phyloP scores from a whole-genome alignment of 2,113 vertebrate species.

The Hystrix brachyura region DNA sequence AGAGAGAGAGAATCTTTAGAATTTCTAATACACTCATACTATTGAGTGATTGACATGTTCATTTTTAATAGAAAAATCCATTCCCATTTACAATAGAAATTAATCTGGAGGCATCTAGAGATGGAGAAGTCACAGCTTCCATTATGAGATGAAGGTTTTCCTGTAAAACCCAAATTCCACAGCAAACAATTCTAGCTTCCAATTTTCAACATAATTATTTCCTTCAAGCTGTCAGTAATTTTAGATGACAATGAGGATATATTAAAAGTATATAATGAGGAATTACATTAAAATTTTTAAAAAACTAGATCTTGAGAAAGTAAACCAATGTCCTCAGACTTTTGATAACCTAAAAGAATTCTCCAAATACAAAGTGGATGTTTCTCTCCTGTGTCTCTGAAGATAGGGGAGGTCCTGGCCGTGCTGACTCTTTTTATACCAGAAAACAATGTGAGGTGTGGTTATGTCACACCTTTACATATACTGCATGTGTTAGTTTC shows the following conservation, averaged over 20 bases:
- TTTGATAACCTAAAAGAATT: slow-evolving; percentile 46
- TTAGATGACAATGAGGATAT: slow-evolving; percentile 2
- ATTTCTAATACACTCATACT: not conserved
- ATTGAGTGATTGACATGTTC: not conserved
- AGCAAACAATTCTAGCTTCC: not conserved
- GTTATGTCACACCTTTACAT: not conserved
- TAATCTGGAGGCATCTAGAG: not conserved
- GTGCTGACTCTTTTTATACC: not conserved
- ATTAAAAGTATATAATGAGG: not conserved
- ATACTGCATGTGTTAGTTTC: not conserved
- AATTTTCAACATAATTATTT: slow-evolving; percentile 41
- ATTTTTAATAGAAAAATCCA: slow-evolving; percentile 39
- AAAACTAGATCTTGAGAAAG: slow-evolving; percentile 27
- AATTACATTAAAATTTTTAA: not conserved
- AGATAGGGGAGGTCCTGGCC: not conserved
- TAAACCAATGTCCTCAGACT: not conserved
- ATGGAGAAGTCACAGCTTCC: not conserved
- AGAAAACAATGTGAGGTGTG: not conserved
- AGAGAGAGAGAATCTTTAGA: not conserved
- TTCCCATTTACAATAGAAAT: slow-evolving; percentile 37
- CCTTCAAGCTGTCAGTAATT: slow-evolving; percentile 2
- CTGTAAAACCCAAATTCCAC: not conserved
- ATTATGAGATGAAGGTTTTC: not conserved
- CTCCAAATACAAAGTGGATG: not conserved
- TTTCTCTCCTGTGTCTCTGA: not conserved